Percentiles rank a stretch among this genome's conserved stretches.
These are phyloP conservation scores for Crocodylus rhombifer DNA, from an alignment of 2,797 vertebrate species.

Conservation along the genomic window DNA sequence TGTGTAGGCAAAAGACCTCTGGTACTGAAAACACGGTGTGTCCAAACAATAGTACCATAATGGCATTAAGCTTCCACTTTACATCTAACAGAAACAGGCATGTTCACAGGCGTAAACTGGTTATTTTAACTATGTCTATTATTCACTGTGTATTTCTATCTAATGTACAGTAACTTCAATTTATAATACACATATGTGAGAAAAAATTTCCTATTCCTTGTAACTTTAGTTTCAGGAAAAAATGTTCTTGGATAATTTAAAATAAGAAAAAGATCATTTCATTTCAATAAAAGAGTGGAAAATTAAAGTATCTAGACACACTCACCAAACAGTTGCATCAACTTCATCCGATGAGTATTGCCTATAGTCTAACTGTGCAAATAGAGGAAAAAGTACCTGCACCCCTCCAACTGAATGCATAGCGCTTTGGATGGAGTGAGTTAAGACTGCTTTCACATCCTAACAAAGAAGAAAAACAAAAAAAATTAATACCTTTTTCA, in stretches of 20 bases:
- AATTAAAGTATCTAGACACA: neutral
- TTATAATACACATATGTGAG: neutral
- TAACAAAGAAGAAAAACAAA: constrained; percentile 70
- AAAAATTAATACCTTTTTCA: constrained; percentile 17
- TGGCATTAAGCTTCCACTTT: neutral
- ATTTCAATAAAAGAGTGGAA: constrained; percentile 5
- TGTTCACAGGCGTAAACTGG: neutral
- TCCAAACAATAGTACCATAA: neutral
- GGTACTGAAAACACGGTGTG: constrained; percentile 17
- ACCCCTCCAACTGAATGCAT: constrained; percentile 98
- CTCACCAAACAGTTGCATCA: constrained; percentile 96
- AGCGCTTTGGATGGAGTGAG: constrained; percentile 97
- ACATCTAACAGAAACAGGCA: neutral
- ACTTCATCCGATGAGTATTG: constrained; percentile 90
- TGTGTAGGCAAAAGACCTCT: neutral
- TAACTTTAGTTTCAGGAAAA: neutral
- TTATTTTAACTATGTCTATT: neutral
- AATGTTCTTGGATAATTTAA: neutral
- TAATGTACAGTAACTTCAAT: neutral
- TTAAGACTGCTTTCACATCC: constrained; percentile 98
- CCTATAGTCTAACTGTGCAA: constrained; percentile 95
- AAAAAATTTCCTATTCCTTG: neutral
- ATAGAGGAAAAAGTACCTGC: constrained; percentile 97
- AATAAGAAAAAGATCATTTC: neutral
- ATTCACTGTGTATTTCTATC: neutral